Percentiles rank a stretch among this genome's conserved stretches.
Evolutionary conservation across 2,888 invertebrate genomes (phyloP).

Genomic region (Phytoseiulus persimilis): DNA sequence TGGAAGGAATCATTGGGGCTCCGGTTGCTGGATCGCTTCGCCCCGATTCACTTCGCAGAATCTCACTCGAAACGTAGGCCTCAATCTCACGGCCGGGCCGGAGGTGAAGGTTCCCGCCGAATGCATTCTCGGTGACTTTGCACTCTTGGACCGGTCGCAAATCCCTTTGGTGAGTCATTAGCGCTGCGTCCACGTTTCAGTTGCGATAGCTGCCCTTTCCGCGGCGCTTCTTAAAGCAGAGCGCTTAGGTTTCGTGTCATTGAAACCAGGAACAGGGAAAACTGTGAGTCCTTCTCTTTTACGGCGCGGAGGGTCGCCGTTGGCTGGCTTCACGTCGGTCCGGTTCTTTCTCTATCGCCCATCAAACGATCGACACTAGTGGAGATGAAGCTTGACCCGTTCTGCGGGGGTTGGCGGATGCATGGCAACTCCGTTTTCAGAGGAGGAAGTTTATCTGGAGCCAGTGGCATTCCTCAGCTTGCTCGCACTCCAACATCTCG

Average conservation of each 20-base stretch:
- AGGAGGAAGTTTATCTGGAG: not conserved
- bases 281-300: not conserved
- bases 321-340: not conserved
- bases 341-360: not conserved
- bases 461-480: not conserved
- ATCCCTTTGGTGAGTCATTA: not conserved
- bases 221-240: not conserved
- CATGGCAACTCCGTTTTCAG: slow-evolving; percentile 33
- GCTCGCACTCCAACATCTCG: not conserved
- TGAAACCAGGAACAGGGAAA: not conserved
- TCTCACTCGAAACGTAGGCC: no score
- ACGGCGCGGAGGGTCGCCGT: not conserved
- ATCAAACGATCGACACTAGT: not conserved
- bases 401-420: slow-evolving; percentile 18
- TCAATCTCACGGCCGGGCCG: no score
- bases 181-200: not conserved
- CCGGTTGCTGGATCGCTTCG: no score
- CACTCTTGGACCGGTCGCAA: not conserved
- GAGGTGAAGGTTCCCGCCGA: not conserved
- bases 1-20: no score
- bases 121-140: not conserved
- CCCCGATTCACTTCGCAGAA: no score
- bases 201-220: not conserved
- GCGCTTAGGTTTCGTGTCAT: not conserved
- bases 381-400: not conserved